These are phyloP conservation scores for Stegodyphus mimosarum DNA, from an alignment of 1,140 invertebrate genomes.

Conservation along the genomic window DNA sequence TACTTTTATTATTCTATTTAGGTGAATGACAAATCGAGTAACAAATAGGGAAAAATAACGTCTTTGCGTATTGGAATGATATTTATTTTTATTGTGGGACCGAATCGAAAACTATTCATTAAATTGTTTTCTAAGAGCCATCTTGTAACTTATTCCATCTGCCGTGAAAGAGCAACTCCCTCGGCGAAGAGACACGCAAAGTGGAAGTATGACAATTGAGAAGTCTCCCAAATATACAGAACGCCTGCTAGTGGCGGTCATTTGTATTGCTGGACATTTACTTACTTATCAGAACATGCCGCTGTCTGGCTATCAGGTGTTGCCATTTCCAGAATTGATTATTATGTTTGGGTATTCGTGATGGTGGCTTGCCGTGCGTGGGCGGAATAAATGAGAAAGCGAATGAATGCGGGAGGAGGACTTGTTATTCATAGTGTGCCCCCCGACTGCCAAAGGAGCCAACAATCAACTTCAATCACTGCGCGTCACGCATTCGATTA, in stretches of 20 bases:
- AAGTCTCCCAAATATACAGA: too few relatives aligned
- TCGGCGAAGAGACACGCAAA: too few relatives aligned
- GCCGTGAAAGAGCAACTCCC: too few relatives aligned
- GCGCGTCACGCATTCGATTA: slow-evolving; percentile 42
- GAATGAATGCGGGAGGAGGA: background rate
- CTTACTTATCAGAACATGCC: background rate
- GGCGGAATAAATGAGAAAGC: background rate
- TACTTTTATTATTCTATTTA: too few relatives aligned
- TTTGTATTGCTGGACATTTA: slow-evolving; percentile 20
- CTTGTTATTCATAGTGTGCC: slow-evolving; percentile 34
- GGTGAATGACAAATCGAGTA: too few relatives aligned
- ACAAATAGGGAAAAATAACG: too few relatives aligned
- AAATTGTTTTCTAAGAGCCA: too few relatives aligned
- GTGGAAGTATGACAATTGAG: too few relatives aligned
- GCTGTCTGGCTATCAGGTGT: slow-evolving; percentile 33
- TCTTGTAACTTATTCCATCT: too few relatives aligned
- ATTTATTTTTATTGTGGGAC: too few relatives aligned
- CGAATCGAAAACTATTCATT: too few relatives aligned
- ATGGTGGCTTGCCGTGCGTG: slow-evolving; percentile 13
- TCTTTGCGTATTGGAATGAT: too few relatives aligned
- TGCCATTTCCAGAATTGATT: slow-evolving; percentile 46
- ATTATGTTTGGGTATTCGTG: slow-evolving; percentile 43
- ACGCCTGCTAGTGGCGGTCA: background rate
- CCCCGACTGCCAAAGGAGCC: slow-evolving; percentile 10
- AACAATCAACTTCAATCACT: slow-evolving; percentile 46